Conservation (phyloP, 2,888 invertebrate genomes). For the Drosophila multiciliata region DNA sequence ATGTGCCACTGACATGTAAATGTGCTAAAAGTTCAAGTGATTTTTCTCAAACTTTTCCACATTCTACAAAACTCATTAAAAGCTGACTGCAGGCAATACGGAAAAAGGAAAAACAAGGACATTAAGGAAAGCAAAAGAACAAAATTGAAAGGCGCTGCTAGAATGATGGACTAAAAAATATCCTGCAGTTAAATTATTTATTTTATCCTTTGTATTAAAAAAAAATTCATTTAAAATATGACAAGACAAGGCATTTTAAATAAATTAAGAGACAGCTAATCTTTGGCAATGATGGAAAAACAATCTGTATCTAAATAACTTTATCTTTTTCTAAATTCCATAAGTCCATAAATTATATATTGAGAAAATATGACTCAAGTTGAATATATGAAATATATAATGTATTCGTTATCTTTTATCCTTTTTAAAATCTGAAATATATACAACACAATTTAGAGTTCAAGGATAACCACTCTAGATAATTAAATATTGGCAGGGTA, state of each 20-base stretch:
- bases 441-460: not conserved
- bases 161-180: conserved; percentile 3
- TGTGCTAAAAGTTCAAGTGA: conserved; percentile 79
- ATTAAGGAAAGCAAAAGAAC: not conserved
- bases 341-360: not conserved
- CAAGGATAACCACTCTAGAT: not conserved
- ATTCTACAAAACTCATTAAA: conserved; percentile 72
- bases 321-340: not conserved
- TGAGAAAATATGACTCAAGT: not conserved
- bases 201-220: not conserved
- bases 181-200: not conserved
- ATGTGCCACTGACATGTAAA: conserved; percentile 82
- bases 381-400: not conserved
- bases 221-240: not conserved
- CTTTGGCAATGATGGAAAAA: not conserved
- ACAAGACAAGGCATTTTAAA: too few species aligned
- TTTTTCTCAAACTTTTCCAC: conserved; percentile 54
- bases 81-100: conserved; percentile 58
- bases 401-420: not conserved
- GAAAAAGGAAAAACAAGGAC: not conserved
- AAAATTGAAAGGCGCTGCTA: not conserved
- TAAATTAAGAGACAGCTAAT: not conserved
- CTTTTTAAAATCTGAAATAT: not conserved
- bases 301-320: not conserved
- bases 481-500: conserved; percentile 34